phyloP scores from a whole-genome alignment of 2,888 invertebrate species.

The Chorisops tibialis region DNA sequence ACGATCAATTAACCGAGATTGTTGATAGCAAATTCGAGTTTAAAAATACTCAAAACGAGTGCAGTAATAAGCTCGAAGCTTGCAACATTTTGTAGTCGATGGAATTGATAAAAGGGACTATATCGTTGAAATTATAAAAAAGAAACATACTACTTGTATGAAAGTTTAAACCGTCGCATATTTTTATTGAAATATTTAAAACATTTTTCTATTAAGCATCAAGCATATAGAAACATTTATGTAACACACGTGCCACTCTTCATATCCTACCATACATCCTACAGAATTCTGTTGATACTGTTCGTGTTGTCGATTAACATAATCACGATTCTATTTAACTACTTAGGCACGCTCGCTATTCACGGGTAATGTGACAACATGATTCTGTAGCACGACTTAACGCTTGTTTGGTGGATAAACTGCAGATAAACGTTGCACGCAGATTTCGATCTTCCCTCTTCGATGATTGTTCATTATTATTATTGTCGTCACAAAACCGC shows the following conservation, averaged over 20 bases:
- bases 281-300: slow-evolving; percentile 28
- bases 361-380: slow-evolving; percentile 24
- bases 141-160: too few species aligned
- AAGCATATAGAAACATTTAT: too few species aligned
- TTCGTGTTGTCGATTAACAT: slow-evolving; percentile 22
- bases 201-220: too few species aligned
- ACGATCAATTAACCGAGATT: too few species aligned
- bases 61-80: too few species aligned
- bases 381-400: slow-evolving; percentile 20
- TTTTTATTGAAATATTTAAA: too few species aligned
- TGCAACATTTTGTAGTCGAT: too few species aligned
- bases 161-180: too few species aligned
- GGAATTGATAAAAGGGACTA: too few species aligned
- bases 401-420: slow-evolving; percentile 9
- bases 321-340: slow-evolving; percentile 28
- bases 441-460: slow-evolving; percentile 14
- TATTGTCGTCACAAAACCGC: slow-evolving; percentile 13
- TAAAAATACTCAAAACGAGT: too few species aligned
- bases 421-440: slow-evolving; percentile 12
- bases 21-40: too few species aligned
- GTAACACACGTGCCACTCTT: slow-evolving; percentile 22
- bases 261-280: not conserved
- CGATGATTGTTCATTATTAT: slow-evolving; percentile 16
- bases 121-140: too few species aligned
- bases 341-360: slow-evolving; percentile 30